Base-by-base conservation (phyloP, 2,888 invertebrate genomes). In the Aromia moschata region DNA sequence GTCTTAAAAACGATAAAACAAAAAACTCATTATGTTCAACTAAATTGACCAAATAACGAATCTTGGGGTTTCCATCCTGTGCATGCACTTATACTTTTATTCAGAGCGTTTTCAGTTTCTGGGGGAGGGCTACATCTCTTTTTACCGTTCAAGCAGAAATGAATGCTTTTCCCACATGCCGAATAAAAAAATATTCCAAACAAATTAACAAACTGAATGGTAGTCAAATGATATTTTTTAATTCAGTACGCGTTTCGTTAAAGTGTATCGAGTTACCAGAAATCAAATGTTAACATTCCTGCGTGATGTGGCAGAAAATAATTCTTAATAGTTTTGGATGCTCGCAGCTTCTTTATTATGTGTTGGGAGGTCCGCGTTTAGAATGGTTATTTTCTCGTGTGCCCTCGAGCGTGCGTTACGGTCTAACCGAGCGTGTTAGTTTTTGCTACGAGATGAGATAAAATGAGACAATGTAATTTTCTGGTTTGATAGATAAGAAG, bases 201-300 rank as follows among this genome's bases (percentile, higher is more conserved):
- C 58, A 71, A 68, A 67, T 73, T 58, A 67, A 72, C 72, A 72
- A 72, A 70, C 69, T 71, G 69, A 74, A 75, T 71, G 55, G 55
- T 67, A 73, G 70, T 70, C 69, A 71, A 69, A 67, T 70, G 71
- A 73, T 71, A 73, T 71, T 70, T 74, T 58, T 58, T 51, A 55
- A 58, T 37, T 51, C 56, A 58, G 58, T 54, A 47, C 58, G 59
- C n/a, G n/a, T n/a, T 61, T 71, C 56, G 66, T 68, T 71, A 71
- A 68, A 41, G 47, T 65, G 72, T 75, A 79, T 79, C 77, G 62
- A 62, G 69, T 77, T 78, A 76, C 77, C 62, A 67, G 70, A 74
- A 77, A 76, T 75, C 77, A 75, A 77, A 77, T 76, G 76, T 76
- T 77, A 77, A 79, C 77, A 79, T 79, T 79, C 79, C 72, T 75